Evolutionary conservation across 2,113 vertebrate species (phyloP), one percentile per base, ranked within the genome.

Genomic region (Psilopsiagon aurifrons): DNA sequence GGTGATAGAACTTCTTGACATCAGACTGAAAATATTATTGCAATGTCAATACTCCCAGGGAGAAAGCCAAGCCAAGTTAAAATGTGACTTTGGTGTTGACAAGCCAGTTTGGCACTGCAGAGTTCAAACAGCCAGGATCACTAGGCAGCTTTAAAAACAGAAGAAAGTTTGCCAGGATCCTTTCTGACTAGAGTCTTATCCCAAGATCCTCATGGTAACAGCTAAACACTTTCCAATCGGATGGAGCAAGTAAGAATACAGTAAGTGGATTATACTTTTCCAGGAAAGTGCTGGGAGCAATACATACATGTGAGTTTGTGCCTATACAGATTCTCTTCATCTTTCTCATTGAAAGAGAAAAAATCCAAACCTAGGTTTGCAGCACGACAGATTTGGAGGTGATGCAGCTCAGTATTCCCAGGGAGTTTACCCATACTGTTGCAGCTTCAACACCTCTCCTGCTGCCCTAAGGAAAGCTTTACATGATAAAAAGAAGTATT

Each of bases 1-100:
- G 81, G 83, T 80, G 91, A 94, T 76, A 94, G 92, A 96, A 94
- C 95, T 94, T 89, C 95, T 88, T 96, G 92, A 95, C 96, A 96
- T 78, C 59, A 49, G 81, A 23, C 92, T 79, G 81, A 92, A 94
- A 97, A 95, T 87, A 95, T 89, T 94, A 96, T 76, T 95, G 77
- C 49, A 91, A 82, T 89, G 83, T 94, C 94, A 92, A 87, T 94
- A 91, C 54, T 94, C 92, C 86, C 86, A 84, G 74, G 88, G 86
- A 89, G 67, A 84, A 94, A 93, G 91, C 63, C 95, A 96, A 85
- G 83, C 44, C 0, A 0, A 92, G 92, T 83, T 94, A 94, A 96
- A 96, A 96, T 80, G 86, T 80, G 83, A 94, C 86, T 94, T 67
- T 47, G 46, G 81, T 96, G 92, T 82, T 95, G 92, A 96, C 84